phyloP scores from a whole-genome alignment of 2,797 vertebrate genomes.

The Knipowitschia caucasica region DNA sequence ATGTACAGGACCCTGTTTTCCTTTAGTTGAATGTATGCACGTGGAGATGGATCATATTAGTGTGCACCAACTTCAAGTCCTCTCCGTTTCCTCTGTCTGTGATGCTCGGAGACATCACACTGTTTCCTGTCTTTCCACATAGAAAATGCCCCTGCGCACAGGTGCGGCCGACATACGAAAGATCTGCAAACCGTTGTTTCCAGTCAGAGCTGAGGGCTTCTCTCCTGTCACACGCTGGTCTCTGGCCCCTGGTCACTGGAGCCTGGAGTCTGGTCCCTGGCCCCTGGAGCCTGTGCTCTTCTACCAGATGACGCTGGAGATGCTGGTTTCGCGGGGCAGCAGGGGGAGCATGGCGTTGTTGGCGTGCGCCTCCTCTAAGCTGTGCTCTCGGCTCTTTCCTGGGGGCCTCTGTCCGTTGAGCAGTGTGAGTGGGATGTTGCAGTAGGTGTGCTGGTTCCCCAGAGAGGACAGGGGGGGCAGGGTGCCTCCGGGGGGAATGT shows the following conservation, averaged over 20 bases:
- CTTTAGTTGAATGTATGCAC: conserved; percentile 73
- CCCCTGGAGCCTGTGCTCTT: conserved; percentile 7
- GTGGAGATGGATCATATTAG: conserved; percentile 25
- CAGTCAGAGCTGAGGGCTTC: conserved; percentile 11
- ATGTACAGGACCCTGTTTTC: conserved; percentile 99
- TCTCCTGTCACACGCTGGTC: conserved; percentile 15
- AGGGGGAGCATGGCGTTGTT: conserved; percentile 98
- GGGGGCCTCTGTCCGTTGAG: conserved; percentile 96
- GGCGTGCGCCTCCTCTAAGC: conserved; percentile 93
- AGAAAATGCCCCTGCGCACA: conserved; percentile 53
- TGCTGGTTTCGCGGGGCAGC: conserved; percentile 97
- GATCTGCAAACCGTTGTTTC: conserved; percentile 51
- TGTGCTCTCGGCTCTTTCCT: conserved; percentile 93
- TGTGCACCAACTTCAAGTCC: conserved; percentile 52
- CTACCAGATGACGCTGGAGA: conserved; percentile 99
- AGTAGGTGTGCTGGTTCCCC: conserved; percentile 99
- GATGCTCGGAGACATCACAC: conserved; percentile 36
- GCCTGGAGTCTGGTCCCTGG: conserved; percentile 18
- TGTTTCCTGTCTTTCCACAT: conserved; percentile 45
- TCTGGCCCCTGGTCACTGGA: conserved; percentile 16
- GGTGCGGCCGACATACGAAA: conserved; percentile 73
- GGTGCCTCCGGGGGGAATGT: conserved; percentile 87
- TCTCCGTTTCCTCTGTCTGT: conserved; percentile 51
- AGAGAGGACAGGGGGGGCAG: conserved; percentile 92
- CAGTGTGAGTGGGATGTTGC: conserved; percentile 99